Base-by-base conservation (phyloP, 2,113 vertebrate genomes). In the Speoplatyrhinus poulsoni region DNA sequence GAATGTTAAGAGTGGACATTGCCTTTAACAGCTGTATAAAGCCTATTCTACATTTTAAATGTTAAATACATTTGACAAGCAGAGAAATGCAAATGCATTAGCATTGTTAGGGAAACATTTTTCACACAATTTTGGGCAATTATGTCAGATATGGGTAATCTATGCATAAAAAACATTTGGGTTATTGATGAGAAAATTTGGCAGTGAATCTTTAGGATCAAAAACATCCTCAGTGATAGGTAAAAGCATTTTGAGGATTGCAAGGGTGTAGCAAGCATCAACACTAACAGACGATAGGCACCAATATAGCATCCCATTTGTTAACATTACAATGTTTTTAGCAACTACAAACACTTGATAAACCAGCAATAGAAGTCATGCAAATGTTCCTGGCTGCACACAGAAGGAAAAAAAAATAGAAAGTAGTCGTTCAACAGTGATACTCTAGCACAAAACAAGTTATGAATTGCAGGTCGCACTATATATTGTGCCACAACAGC, bases 331-430 rank as follows among this genome's bases (percentile, higher is more conserved):
- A 84, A 70, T 69, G 71, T 76, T 61, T 13, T 56, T 32, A 32
- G 11, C 9, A 19, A 33, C 56, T 58, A 76, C 77, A 85, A 73
- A 89, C 87, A 85, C 74, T 73, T 65, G 70, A 80, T 87, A 86
- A 4, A 79, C 89, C 69, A 69, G 65, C 78, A 55, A 84, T 85
- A 75, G 70, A 74, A 82, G 64, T 87, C 92, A 92, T 92, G 92
- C 92, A 92, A 73, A 75, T 69, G 76, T 67, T 62, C 83, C 77
- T 76, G 79, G 83, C 66, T 84, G 88, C 81, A 89, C 80, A 76
- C 7, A 82, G 65, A 73, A 70, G 68, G 65, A 78, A 67, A 75
- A 77, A 73, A 81, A 87, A 73, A 85, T 56, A 80, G 74, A 78
- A 69, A 79, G 17, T 46, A 76, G 80, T 83, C 65, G 79, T 84